Evolutionary conservation across 2,888 invertebrate species (phyloP).

Genomic region (Merodon equestris): DNA sequence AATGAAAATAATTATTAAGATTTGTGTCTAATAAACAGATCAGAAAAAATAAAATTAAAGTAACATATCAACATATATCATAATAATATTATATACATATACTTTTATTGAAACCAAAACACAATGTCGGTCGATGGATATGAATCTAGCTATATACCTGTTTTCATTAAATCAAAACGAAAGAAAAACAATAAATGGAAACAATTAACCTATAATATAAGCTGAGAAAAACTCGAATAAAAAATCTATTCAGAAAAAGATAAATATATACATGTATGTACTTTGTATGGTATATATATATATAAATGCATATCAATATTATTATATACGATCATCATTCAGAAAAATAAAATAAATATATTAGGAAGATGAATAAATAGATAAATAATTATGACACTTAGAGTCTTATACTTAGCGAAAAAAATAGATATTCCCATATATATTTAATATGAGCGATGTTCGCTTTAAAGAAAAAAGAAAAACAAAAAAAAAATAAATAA

Average conservation of each 20-base stretch:
- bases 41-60: constrained; percentile 12
- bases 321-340: constrained; percentile 48
- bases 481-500: constrained; percentile 31
- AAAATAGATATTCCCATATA: constrained; percentile 50
- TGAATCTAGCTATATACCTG: constrained; percentile 39
- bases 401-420: constrained; percentile 53
- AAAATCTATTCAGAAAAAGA: not conserved
- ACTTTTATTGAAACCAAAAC: constrained; percentile 38
- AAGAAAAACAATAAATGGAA: not conserved
- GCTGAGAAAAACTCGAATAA: constrained; percentile 21
- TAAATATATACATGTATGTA: constrained; percentile 22
- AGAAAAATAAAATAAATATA: constrained; percentile 48
- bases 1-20: constrained; percentile 53
- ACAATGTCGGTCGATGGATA: constrained; percentile 31
- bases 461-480: constrained; percentile 44
- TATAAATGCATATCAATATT: constrained; percentile 55
- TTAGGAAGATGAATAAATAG: constrained; percentile 30
- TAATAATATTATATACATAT: constrained; percentile 49
- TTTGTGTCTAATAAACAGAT: constrained; percentile 42
- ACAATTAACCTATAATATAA: constrained; percentile 25
- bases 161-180: constrained; percentile 34
- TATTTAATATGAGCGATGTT: constrained; percentile 55
- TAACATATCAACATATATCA: constrained; percentile 59
- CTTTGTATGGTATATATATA: constrained; percentile 24
- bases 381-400: constrained; percentile 40